Percentiles rank a stretch among this genome's conserved stretches.
phyloP scores from a whole-genome alignment of 2,888 invertebrate species.

The Pristionchus arcanus region DNA sequence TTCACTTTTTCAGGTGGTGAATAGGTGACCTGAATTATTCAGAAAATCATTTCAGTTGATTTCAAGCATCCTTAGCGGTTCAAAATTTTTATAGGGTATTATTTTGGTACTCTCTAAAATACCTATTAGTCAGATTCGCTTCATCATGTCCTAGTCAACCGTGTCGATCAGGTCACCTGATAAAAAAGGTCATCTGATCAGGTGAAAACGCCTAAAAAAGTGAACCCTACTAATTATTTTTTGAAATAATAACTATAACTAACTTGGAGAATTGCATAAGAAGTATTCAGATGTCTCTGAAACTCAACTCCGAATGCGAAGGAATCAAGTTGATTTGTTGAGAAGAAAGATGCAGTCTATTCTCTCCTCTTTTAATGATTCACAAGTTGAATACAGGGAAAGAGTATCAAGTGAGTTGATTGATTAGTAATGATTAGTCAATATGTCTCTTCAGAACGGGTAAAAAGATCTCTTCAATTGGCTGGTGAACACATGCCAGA shows the following conservation, averaged over 20 bases:
- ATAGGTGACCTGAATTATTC: too few species aligned
- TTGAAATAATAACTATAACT: background rate
- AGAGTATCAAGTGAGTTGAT: constrained; percentile 73
- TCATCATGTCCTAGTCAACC: too few species aligned
- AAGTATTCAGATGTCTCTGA: constrained; percentile 30
- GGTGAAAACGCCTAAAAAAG: too few species aligned
- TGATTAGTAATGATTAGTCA: background rate
- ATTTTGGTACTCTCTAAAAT: too few species aligned
- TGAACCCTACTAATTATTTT: background rate
- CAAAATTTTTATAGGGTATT: too few species aligned
- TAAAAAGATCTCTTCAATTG: constrained; percentile 74
- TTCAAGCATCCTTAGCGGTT: too few species aligned
- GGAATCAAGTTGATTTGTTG: constrained; percentile 73
- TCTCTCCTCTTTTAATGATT: constrained; percentile 71
- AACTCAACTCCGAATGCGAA: constrained; percentile 17
- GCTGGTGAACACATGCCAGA: constrained; percentile 72
- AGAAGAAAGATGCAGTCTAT: constrained; percentile 71
- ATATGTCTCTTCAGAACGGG: constrained; percentile 66
- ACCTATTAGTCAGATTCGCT: too few species aligned
- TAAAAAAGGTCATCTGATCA: too few species aligned
- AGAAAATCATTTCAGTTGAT: too few species aligned
- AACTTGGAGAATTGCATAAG: background rate
- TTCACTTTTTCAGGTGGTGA: too few species aligned
- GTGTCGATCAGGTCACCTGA: too few species aligned
- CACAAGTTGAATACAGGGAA: constrained; percentile 74